Base-by-base conservation (phyloP, 2,113 vertebrate genomes). In the Pseudorectes ferrugineus region DNA sequence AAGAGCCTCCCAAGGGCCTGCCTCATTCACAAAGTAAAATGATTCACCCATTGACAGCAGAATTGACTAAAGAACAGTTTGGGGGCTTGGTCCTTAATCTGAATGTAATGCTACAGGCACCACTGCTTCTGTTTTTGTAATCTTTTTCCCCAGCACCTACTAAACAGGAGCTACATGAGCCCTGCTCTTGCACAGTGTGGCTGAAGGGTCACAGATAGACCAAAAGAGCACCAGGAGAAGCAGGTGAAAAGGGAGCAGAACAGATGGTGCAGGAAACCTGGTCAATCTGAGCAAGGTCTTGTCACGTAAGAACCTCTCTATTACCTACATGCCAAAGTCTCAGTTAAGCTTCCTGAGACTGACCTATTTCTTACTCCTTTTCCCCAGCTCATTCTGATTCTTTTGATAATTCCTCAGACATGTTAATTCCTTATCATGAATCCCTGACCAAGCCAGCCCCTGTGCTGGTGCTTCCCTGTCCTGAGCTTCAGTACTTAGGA, bases 161-260 rank as follows among this genome's bases (percentile, higher is more conserved):
- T 54, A 14, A 88, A 67, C 3, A 40, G 38, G 45, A 79, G 26
- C 7, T 74, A 10, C 0, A 0, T 12, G 7, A 85, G 35, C 26
- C 42, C 52, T 74, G 29, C 33, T 72, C 23, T 67, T 78, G 38
- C 10, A 40, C 16, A 66, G 10, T n/a, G 28, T 6, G 28, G 19
- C 42, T 90, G 55, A 82, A 90, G 21, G 14, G 25, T 70, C 38
- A 65, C 4, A 70, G 28, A 54, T 18, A 23, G 16, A 81, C 36
- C n/a, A 45, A 65, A 71, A 31, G 4, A 55, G 35, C 20, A 71
- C 17, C 18, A 42, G 29, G 7, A 82, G 58, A 75, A 89, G 15
- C 19, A 52, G 12, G 1, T 63, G 57, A 65, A 89, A 65, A 59
- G 5, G 5, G 20, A 76, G 25, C 17, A 58, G 59, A 86, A 57